Conservation (phyloP, 2,888 invertebrate species). For the Chymomyza caudatula region DNA sequence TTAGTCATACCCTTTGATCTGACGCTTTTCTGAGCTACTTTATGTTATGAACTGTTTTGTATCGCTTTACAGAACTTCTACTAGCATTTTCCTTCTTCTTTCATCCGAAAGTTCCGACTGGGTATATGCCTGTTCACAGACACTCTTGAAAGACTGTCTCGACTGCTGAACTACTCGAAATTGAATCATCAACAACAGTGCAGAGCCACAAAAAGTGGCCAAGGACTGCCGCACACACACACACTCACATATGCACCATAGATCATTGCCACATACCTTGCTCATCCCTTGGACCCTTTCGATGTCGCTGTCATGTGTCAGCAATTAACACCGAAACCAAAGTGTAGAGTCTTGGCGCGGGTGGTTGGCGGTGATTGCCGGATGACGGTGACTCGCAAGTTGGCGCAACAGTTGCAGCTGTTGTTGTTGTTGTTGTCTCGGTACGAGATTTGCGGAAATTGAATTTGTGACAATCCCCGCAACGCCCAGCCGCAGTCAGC, state of each 20-base stretch:
- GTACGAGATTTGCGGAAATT: conserved; percentile 55
- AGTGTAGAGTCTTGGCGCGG: conserved; percentile 25
- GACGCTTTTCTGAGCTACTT: too few relatives aligned
- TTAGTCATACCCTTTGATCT: too few relatives aligned
- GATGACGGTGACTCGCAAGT: conserved; percentile 1
- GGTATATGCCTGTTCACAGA: conserved; percentile 31
- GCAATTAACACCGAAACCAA: conserved; percentile 65
- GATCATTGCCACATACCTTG: conserved; percentile 17
- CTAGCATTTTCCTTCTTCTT: too few relatives aligned
- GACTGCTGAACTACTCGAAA: conserved; percentile 44
- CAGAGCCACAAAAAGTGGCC: conserved; percentile 13
- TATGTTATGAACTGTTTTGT: too few relatives aligned
- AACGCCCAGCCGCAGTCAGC: background rate
- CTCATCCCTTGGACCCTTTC: conserved; percentile 39
- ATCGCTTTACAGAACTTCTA: too few relatives aligned
- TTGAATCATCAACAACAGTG: conserved; percentile 56
- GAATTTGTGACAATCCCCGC: conserved; percentile 52
- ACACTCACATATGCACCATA: background rate
- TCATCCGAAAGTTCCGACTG: conserved; percentile 30
- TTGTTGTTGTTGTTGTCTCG: conserved; percentile 17
- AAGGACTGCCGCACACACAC: background rate
- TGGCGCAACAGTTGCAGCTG: conserved; percentile 33
- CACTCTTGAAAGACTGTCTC: background rate
- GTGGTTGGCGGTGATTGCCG: conserved; percentile 11
- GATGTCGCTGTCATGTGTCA: conserved; percentile 59